A percentile compares a stretch with the other conserved stretches of the same genome.
These are phyloP conservation scores for Lottia gigantea DNA, from an alignment of 2,888 invertebrate species.

Conservation along the genomic window DNA sequence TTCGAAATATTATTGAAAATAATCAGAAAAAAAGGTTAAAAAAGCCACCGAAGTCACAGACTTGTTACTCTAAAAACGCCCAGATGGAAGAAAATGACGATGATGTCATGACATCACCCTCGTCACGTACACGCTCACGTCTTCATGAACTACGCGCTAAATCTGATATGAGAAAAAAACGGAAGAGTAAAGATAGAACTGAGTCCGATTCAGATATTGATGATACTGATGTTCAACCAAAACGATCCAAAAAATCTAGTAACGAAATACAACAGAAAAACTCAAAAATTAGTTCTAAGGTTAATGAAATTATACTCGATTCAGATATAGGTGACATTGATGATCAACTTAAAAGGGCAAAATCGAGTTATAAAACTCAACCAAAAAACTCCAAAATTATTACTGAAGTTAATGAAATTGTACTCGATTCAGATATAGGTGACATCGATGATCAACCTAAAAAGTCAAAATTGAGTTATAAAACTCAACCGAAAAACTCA, in stretches of 20 bases:
- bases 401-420: not conserved
- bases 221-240: not conserved
- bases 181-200: too few relatives aligned
- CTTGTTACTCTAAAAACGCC: too few relatives aligned
- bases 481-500: not conserved
- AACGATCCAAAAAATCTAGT: not conserved
- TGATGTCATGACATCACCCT: too few relatives aligned
- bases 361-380: not conserved
- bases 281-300: not conserved
- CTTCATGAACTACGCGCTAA: too few relatives aligned
- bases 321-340: not conserved
- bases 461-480: not conserved
- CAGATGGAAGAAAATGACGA: too few relatives aligned
- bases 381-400: not conserved
- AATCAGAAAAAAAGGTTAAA: too few relatives aligned
- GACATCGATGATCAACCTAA: not conserved
- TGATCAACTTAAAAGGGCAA: not conserved
- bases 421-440: not conserved
- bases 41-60: too few relatives aligned
- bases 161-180: too few relatives aligned
- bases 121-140: too few relatives aligned
- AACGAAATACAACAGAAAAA: slow-evolving; percentile 1
- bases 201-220: too few relatives aligned
- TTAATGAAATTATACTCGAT: not conserved
- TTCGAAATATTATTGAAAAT: too few relatives aligned